Percentiles rank a stretch among this genome's conserved stretches.
These are phyloP conservation scores for Pollenia angustigena DNA, from an alignment of 2,888 invertebrate genomes.

Conservation along the genomic window DNA sequence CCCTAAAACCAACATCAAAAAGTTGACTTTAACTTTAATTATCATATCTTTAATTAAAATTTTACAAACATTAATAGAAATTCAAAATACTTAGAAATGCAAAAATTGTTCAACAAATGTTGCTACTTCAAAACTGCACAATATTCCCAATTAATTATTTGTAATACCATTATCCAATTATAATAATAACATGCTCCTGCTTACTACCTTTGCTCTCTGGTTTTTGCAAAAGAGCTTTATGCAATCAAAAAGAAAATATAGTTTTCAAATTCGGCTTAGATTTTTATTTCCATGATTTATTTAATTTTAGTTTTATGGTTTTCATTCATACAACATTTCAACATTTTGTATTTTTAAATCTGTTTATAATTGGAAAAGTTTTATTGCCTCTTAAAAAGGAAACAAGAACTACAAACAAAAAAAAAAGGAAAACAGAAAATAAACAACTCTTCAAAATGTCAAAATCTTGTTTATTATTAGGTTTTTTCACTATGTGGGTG, in stretches of 20 bases:
- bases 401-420: slow-evolving; percentile 32
- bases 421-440: slow-evolving; percentile 13
- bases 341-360: slow-evolving; percentile 46
- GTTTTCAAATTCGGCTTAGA: slow-evolving; percentile 11
- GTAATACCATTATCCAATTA: too few species aligned
- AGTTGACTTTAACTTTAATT: too few species aligned
- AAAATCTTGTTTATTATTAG: slow-evolving; percentile 61
- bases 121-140: too few species aligned
- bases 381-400: slow-evolving; percentile 54
- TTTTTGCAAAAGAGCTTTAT: not conserved
- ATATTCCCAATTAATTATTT: too few species aligned
- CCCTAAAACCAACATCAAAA: too few species aligned
- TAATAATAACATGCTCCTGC: too few species aligned
- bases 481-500: not conserved
- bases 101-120: too few species aligned
- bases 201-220: too few species aligned
- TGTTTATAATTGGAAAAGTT: slow-evolving; percentile 71
- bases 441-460: slow-evolving; percentile 50
- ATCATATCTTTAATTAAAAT: too few species aligned
- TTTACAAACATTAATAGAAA: too few species aligned
- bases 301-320: slow-evolving; percentile 33
- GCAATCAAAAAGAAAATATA: not conserved
- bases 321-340: slow-evolving; percentile 31
- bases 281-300: slow-evolving; percentile 16
- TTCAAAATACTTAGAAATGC: too few species aligned